Evolutionary conservation across 2,888 invertebrate genomes (phyloP), one percentile per base, ranked within the genome.

Genomic region (Patella pellucida): DNA sequence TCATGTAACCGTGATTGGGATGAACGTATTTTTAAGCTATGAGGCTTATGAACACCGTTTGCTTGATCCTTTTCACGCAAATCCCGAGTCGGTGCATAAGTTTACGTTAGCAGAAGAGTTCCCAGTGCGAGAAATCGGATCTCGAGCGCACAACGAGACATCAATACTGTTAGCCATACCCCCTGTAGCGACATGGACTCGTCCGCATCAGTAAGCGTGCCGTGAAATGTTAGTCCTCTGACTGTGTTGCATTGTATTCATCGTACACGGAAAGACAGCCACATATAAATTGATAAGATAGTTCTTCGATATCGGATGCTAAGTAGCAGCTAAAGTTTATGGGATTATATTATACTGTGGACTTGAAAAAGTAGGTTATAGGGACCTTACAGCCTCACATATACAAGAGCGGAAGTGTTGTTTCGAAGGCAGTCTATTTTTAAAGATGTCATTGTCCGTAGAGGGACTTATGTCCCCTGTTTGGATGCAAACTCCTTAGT

Each of bases 191-290:
- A 70, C 68, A 62, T 68, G 78, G 83, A 82, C 77, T 79, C 71
- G 79, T 71, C 84, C 82, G 73, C 62, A 76, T 78, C 78, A 76
- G 80, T 82, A 81, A 82, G 79, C 82, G 82, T 79, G 81, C 81
- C 75, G 78, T 81, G 77, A 79, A 79, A 79, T 80, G 79, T 78
- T 79, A 80, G 76, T 76, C 78, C 41, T 41, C 41, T 41, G 41
- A 41, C 41, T 41, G 41, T 41, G 41, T 41, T 41, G 41, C 41
- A 41, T 41, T 41, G 41, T 41, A 41, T 41, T 41, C 41, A 9
- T 41, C 41, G 41, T 41, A 41, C 31, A 31, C 1, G 41, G 41
- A 41, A 41, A 41, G 41, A 41, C 41, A 41, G 41, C 41, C 9
- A 41, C 41, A 41, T 41, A 41, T 41, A 41, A 41, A 41, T 41